phyloP scores from a whole-genome alignment of 2,888 invertebrate genomes.

The Antitype chi region DNA sequence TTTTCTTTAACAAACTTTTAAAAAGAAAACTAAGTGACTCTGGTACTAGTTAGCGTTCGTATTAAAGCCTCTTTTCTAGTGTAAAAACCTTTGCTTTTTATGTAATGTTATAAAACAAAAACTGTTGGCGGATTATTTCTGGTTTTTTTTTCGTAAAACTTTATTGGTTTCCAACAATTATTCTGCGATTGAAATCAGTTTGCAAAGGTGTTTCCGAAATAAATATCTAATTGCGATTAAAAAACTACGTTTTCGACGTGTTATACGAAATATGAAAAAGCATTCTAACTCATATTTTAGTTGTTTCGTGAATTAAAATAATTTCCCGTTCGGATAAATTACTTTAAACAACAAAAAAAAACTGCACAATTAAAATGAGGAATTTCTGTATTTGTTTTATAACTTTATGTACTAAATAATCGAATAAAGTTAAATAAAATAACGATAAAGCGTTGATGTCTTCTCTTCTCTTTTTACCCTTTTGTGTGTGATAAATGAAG shows the following conservation, averaged over 20 bases:
- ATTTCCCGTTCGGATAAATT: neutral
- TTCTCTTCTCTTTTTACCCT: neutral
- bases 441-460: slow-evolving; percentile 46
- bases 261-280: neutral
- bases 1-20: neutral
- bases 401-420: neutral
- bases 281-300: neutral
- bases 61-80: neutral
- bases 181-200: neutral
- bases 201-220: neutral
- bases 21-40: neutral
- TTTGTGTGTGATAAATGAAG: neutral
- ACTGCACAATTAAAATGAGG: neutral
- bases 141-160: neutral
- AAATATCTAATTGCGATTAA: neutral
- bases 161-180: neutral
- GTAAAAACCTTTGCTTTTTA: too few species aligned
- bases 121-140: neutral
- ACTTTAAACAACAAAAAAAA: too few species aligned
- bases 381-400: neutral
- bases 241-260: neutral
- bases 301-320: neutral
- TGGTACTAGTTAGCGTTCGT: neutral
- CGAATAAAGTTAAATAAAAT: neutral
- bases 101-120: neutral